phyloP scores from a whole-genome alignment of 2,888 invertebrate species.

The Panopea generosa region DNA sequence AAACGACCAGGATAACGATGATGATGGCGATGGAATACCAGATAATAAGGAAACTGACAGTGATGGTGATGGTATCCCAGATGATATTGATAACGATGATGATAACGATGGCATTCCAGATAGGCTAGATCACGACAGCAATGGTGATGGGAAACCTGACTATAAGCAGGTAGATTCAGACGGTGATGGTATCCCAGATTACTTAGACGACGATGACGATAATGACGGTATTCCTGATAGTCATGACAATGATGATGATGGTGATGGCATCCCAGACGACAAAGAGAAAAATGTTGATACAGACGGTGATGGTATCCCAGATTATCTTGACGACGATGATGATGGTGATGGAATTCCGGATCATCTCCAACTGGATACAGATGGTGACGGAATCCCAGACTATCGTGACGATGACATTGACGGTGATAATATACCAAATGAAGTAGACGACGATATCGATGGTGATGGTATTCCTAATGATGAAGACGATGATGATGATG shows the following conservation, averaged over 20 bases:
- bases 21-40: slow-evolving; percentile 81
- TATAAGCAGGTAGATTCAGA: slow-evolving; percentile 70
- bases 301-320: slow-evolving; percentile 82
- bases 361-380: slow-evolving; percentile 74
- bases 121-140: slow-evolving; percentile 73
- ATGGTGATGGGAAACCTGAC: slow-evolving; percentile 77
- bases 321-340: slow-evolving; percentile 75
- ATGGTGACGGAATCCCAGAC: slow-evolving; percentile 77
- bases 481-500: slow-evolving; percentile 75
- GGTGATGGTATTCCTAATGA: slow-evolving; percentile 80
- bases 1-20: slow-evolving; percentile 74
- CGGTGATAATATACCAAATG: slow-evolving; percentile 81
- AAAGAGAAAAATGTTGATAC: slow-evolving; percentile 72
- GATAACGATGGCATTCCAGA: slow-evolving; percentile 81
- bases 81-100: slow-evolving; percentile 68
- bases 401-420: slow-evolving; percentile 73
- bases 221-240: slow-evolving; percentile 77
- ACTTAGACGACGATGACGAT: slow-evolving; percentile 77
- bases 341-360: slow-evolving; percentile 82
- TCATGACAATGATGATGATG: slow-evolving; percentile 77
- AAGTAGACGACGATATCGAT: slow-evolving; percentile 74
- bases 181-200: slow-evolving; percentile 82
- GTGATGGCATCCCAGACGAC: slow-evolving; percentile 79
- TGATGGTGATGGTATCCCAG: slow-evolving; percentile 74
- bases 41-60: slow-evolving; percentile 66